Percentiles rank a stretch among this genome's conserved stretches.
Conservation (phyloP, 2,113 vertebrate genomes). For the Ceratotherium simum region DNA sequence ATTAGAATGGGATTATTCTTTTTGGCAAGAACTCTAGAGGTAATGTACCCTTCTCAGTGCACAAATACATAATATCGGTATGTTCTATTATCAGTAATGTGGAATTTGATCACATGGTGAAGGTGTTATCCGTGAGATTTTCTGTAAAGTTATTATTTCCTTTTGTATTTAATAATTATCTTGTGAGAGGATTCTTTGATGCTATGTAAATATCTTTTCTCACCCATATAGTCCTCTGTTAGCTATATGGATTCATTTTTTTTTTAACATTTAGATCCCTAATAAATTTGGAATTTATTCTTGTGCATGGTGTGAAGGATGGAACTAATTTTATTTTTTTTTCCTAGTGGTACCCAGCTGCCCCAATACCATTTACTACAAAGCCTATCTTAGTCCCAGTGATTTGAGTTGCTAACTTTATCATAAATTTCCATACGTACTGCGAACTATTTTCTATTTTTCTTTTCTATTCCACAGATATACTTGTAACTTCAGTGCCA, state of each 20-base stretch:
- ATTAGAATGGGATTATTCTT: neutral
- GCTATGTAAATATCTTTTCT: neutral
- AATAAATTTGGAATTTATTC: conserved; percentile 17
- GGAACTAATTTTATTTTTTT: neutral
- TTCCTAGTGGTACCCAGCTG: neutral
- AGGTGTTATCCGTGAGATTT: neutral
- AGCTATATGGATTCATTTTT: neutral
- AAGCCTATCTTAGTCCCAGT: neutral
- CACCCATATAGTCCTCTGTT: neutral
- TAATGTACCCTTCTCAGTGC: neutral
- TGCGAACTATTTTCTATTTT: neutral
- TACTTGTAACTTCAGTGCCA: neutral
- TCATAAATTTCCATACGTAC: neutral
- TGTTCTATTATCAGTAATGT: neutral
- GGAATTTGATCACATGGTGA: neutral
- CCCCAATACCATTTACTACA: neutral
- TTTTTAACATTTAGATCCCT: neutral
- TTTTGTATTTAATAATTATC: neutral
- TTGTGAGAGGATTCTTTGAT: neutral
- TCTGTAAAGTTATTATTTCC: neutral
- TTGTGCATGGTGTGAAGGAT: neutral
- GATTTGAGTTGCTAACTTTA: neutral
- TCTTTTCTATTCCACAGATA: neutral
- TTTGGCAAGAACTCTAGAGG: neutral
- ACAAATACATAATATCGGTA: neutral